phyloP scores from a whole-genome alignment of 53 echinoderm and acorn worm genomes.

The Mesocentrotus franciscanus region DNA sequence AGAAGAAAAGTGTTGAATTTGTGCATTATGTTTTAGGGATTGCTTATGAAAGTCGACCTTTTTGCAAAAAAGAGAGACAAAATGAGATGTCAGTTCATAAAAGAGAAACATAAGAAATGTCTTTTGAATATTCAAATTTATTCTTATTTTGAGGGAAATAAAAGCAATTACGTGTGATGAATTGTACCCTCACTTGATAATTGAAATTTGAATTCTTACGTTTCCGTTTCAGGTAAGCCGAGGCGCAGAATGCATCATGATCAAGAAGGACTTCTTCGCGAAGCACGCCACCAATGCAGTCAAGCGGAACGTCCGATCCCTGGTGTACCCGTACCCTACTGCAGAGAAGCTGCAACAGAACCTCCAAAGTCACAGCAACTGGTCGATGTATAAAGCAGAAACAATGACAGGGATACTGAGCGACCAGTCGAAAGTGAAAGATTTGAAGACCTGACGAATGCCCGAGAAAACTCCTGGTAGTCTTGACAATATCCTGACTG shows the following conservation, averaged over 20 bases:
- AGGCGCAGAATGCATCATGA: conserved; percentile 95
- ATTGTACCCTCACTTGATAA: no score
- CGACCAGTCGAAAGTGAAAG: conserved; percentile 63
- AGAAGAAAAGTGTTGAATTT: no score
- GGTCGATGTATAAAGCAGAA: conserved; percentile 91
- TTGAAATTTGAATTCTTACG: no score
- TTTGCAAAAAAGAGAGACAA: no score
- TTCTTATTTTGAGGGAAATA: no score
- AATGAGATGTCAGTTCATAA: no score
- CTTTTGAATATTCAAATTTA: no score
- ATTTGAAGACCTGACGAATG: conserved; percentile 27
- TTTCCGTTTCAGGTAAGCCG: conserved; percentile 72
- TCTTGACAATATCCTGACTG: no score
- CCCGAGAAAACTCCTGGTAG: neutral
- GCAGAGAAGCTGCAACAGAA: conserved; percentile 82
- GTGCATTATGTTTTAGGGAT: no score
- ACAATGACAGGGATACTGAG: conserved; percentile 72
- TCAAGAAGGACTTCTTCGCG: conserved; percentile 90
- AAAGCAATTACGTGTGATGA: no score
- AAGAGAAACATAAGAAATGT: no score
- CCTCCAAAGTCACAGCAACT: conserved; percentile 86
- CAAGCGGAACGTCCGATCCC: conserved; percentile 75
- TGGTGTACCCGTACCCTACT: conserved; percentile 87
- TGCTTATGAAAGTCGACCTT: no score
- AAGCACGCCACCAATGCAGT: conserved; percentile 82